Conservation (phyloP, 2,113 vertebrate genomes). For the Otocyon megalotis region DNA sequence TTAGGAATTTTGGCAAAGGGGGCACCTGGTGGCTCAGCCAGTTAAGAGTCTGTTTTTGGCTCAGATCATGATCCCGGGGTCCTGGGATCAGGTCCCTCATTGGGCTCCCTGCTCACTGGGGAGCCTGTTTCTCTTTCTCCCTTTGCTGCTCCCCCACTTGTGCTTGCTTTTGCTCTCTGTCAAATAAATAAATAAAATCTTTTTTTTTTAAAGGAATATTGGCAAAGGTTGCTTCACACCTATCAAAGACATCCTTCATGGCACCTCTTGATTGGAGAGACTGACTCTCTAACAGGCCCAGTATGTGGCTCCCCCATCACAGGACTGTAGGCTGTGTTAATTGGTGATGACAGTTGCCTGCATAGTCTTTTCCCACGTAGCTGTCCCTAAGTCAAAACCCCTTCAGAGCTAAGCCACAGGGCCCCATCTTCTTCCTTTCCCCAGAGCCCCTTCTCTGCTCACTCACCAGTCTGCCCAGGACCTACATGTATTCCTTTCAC, state of each 20-base stretch:
- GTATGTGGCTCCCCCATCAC: neutral
- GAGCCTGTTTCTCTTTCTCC: no score
- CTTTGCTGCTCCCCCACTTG: no score
- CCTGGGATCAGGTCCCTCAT: no score
- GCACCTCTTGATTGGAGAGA: neutral
- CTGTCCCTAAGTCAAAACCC: constrained; percentile 37
- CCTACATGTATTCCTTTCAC: fast-evolving
- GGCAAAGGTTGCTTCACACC: neutral
- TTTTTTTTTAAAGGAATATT: neutral
- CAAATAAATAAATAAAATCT: no score
- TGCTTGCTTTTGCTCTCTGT: no score
- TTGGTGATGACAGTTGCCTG: neutral
- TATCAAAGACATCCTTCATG: neutral
- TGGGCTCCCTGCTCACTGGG: no score
- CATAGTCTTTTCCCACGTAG: neutral
- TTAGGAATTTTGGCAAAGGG: neutral
- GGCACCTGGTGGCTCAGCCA: no score
- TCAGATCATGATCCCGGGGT: no score
- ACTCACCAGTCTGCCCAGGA: neutral
- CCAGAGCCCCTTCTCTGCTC: neutral
- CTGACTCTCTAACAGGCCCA: neutral
- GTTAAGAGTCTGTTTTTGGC: no score
- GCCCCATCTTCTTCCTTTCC: neutral
- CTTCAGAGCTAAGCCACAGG: neutral
- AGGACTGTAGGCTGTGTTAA: neutral